Evolutionary conservation across 2,888 invertebrate genomes (phyloP).

Genomic region (Petrophora chlorosata): DNA sequence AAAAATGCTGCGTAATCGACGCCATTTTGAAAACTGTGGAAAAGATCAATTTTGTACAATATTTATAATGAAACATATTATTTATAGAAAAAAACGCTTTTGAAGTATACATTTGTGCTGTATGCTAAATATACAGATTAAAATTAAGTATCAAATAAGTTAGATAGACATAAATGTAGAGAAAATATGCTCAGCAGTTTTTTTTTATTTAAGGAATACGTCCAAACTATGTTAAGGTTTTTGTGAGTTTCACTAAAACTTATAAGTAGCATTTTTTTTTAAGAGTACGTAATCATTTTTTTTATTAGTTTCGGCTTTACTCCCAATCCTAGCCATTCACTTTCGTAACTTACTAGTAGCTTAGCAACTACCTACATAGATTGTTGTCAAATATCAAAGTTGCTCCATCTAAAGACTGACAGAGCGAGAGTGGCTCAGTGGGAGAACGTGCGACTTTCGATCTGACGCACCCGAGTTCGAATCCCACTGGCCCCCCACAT

Average conservation of each 20-base stretch:
- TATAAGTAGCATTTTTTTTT: constrained; percentile 4
- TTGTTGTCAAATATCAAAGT: no score
- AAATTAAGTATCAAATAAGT: constrained; percentile 60
- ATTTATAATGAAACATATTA: constrained; percentile 53
- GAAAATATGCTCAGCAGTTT: constrained; percentile 67
- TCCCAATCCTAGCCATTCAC: background rate
- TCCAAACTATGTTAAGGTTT: constrained; percentile 41
- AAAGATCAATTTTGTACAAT: constrained; percentile 42
- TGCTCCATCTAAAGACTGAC: no score
- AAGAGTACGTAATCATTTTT: background rate
- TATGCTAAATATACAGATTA: constrained; percentile 58
- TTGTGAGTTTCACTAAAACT: constrained; percentile 9
- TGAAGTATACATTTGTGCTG: constrained; percentile 70
- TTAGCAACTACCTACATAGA: no score
- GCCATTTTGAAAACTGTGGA: constrained; percentile 33
- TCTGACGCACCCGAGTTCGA: no score
- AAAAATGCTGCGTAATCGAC: constrained; percentile 8
- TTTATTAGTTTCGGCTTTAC: constrained; percentile 5
- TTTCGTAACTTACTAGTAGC: no score
- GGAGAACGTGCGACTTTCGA: no score
- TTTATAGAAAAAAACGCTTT: constrained; percentile 71
- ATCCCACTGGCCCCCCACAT: no score
- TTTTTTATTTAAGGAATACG: constrained; percentile 46
- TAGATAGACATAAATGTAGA: constrained; percentile 78
- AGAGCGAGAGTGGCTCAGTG: no score